Evolutionary conservation across 2,888 invertebrate genomes (phyloP).

Genomic region (Brenthis ino): DNA sequence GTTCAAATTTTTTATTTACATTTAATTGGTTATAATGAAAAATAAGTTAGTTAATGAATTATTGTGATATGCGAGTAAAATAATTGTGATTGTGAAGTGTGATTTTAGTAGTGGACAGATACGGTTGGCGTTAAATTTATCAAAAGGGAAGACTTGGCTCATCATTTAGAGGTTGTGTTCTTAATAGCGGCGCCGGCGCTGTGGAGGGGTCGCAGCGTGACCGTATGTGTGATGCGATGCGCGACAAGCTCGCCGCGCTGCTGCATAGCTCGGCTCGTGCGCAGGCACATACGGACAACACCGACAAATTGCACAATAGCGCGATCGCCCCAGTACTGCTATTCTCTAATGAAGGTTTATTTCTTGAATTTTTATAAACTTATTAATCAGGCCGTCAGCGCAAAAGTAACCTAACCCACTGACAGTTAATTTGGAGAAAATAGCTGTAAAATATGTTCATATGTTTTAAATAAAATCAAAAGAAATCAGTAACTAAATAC

Average conservation of each 20-base stretch:
- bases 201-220: constrained; percentile 48
- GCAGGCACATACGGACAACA: constrained; percentile 53
- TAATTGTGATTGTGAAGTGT: constrained; percentile 33
- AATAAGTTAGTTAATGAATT: background rate
- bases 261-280: constrained; percentile 66
- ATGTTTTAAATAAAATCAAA: too few species aligned
- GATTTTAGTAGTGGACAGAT: constrained; percentile 22
- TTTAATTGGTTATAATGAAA: constrained; percentile 21
- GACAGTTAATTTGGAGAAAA: too few species aligned
- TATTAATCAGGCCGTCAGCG: too few species aligned
- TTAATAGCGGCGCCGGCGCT: constrained; percentile 57
- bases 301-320: constrained; percentile 68
- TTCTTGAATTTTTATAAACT: constrained; percentile 1
- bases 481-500: too few species aligned
- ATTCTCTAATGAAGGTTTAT: constrained; percentile 66
- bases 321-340: constrained; percentile 63
- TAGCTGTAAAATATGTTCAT: too few species aligned
- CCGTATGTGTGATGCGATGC: constrained; percentile 77
- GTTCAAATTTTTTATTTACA: constrained; percentile 11
- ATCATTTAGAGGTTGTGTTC: constrained; percentile 38
- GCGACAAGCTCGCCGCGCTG: constrained; percentile 70
- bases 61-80: constrained; percentile 8
- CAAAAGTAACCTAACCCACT: too few species aligned
- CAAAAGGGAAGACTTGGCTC: constrained; percentile 45
- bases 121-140: constrained; percentile 44